phyloP scores from a whole-genome alignment of 2,888 invertebrate genomes.

The Lasioglossum morio region DNA sequence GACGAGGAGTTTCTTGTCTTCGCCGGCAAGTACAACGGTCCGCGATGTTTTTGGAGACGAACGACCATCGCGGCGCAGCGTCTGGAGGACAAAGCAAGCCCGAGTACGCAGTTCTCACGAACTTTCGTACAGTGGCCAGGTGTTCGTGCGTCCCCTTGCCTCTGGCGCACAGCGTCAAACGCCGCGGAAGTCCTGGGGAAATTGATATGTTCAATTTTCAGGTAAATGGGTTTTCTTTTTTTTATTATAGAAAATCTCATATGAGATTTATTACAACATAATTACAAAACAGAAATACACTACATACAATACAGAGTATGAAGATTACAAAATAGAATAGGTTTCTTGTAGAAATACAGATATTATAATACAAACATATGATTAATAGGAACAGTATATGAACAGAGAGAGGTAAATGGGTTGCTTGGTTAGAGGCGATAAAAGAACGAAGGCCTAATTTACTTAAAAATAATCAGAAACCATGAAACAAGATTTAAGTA shows the following conservation, averaged over 20 bases:
- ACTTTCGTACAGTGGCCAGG: neutral
- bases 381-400: too few relatives aligned
- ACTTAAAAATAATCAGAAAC: too few relatives aligned
- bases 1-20: constrained; percentile 33
- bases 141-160: neutral
- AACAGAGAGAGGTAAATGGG: neutral
- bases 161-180: neutral
- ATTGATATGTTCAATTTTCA: neutral
- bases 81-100: neutral
- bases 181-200: neutral
- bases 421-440: neutral
- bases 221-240: too few relatives aligned
- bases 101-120: neutral
- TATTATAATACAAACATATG: too few relatives aligned
- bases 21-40: constrained; percentile 4
- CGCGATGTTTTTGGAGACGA: constrained; percentile 9
- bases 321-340: too few relatives aligned
- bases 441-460: too few relatives aligned
- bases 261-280: too few relatives aligned
- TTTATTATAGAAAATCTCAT: too few relatives aligned
- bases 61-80: neutral
- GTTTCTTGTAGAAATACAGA: too few relatives aligned
- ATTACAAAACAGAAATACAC: too few relatives aligned
- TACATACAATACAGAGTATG: too few relatives aligned
- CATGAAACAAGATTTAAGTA: neutral